Evolutionary conservation across 1,140 invertebrate genomes (phyloP).

Genomic region (Hycleus phaleratus): DNA sequence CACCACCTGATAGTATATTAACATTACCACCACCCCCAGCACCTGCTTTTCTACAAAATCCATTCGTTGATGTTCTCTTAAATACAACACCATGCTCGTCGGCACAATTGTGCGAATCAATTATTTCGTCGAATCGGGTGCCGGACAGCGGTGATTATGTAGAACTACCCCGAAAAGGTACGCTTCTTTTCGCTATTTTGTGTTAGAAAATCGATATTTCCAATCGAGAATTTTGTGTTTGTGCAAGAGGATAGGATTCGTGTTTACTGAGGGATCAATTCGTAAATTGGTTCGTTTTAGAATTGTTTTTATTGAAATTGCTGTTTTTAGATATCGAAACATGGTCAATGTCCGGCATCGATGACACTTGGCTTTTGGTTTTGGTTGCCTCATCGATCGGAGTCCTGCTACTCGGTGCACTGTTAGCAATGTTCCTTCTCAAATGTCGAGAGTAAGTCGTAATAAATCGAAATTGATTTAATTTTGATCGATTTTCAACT

Average conservation of each 20-base stretch:
- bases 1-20: constrained; percentile 71
- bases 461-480: neutral
- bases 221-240: too few species aligned
- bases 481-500: neutral
- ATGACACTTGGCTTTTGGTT: constrained; percentile 75
- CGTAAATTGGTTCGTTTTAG: too few species aligned
- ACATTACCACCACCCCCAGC: constrained; percentile 74
- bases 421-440: constrained; percentile 67
- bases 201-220: too few species aligned
- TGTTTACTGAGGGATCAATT: too few species aligned
- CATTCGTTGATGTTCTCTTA: constrained; percentile 36
- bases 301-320: neutral
- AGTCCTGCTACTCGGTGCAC: constrained; percentile 64
- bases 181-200: constrained; percentile 4
- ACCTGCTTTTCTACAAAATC: constrained; percentile 58
- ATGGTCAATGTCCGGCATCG: constrained; percentile 45
- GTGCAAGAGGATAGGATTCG: too few species aligned
- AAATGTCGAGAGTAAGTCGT: constrained; percentile 72
- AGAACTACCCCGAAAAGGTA: constrained; percentile 65
- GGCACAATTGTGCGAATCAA: constrained; percentile 35
- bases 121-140: constrained; percentile 17
- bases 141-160: constrained; percentile 58
- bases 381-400: constrained; percentile 69
- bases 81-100: constrained; percentile 48
- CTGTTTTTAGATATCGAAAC: constrained; percentile 32